Base-by-base conservation (phyloP, 2,888 invertebrate species). In the Stramonita haemastoma region DNA sequence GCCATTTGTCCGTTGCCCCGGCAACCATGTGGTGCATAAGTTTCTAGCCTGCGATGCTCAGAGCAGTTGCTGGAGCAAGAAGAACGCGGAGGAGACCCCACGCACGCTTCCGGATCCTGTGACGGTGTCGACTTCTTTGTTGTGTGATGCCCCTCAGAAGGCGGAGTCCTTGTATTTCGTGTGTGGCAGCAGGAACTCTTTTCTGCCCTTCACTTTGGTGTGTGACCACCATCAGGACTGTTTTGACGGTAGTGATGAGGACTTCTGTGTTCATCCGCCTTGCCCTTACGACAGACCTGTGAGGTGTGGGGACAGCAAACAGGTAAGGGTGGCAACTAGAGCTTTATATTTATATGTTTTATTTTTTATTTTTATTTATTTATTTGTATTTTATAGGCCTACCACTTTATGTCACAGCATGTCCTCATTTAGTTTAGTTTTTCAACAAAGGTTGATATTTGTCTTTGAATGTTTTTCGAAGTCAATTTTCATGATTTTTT, bases 171-270 rank as follows among this genome's bases (percentile, higher is more conserved):
- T 85, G 29, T 85, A 85, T 17, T 85, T 85, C 29, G 22, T 57
- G 57, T 85, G 84, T 19, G 0, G 57, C 29, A 85, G 29, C 17
- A 17, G 36, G 5, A 26, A 5, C 0, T 29, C n/a, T 0, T 15
- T 26, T 29, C 8, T 57, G 46, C 84, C 84, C 17, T 85, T 85
- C 57, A 85, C 84, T 0, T 26, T 85, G 57, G 84, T 85, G n/a
- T 85, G 84, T 32, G 84, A 85, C 8, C 57, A 29, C 57, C n/a
- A 17, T 15, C 29, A 36, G 22, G 57, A 85, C 57, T 85, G 84
- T 57, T 85, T 85, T 4, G 84, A 85, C 8, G 32, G 84, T 1
- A 57, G 84, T 56, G 84, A 85, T 85, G 84, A 85, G 84, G 57
- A 57, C 57, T 85, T 85, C n/a, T 85, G 84, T 57, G 57, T 85